phyloP scores from a whole-genome alignment of 2,113 vertebrate species.

The Petrocephalus microphthalmus region DNA sequence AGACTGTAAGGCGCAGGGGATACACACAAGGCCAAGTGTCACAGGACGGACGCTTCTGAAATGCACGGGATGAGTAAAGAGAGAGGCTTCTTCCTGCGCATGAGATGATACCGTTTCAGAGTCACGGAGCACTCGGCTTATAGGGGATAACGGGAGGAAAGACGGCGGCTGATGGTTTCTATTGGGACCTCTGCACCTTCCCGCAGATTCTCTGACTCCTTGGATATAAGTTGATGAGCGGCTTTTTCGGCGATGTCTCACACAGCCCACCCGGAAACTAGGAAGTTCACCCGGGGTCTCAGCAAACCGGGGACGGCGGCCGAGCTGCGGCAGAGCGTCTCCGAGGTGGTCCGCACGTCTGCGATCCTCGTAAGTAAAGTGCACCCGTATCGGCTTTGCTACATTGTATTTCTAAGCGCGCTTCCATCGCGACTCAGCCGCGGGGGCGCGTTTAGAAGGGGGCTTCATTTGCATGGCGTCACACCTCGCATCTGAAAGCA shows the following conservation, averaged over 20 bases:
- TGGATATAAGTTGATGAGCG: constrained; percentile 9
- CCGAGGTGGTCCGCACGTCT: constrained; percentile 83
- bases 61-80: neutral
- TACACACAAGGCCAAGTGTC: neutral
- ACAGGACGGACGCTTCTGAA: neutral
- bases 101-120: constrained; percentile 4
- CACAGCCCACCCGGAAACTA: constrained; percentile 67
- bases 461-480: neutral
- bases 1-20: neutral
- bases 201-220: neutral
- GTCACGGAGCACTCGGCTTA: constrained; percentile 25
- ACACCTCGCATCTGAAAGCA: neutral
- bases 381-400: neutral
- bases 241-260: constrained; percentile 48
- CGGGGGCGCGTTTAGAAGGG: neutral
- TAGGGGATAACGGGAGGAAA: neutral
- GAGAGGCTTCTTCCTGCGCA: neutral
- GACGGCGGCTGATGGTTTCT: neutral
- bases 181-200: neutral
- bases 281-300: constrained; percentile 83
- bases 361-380: constrained; percentile 72
- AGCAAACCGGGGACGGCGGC: constrained; percentile 90
- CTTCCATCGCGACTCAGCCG: neutral
- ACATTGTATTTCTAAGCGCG: neutral
- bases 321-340: constrained; percentile 88